Percentiles rank a stretch among this genome's conserved stretches.
phyloP scores from a whole-genome alignment of 92 coral and sea anemone species.

The Palythoa heliodiscus region DNA sequence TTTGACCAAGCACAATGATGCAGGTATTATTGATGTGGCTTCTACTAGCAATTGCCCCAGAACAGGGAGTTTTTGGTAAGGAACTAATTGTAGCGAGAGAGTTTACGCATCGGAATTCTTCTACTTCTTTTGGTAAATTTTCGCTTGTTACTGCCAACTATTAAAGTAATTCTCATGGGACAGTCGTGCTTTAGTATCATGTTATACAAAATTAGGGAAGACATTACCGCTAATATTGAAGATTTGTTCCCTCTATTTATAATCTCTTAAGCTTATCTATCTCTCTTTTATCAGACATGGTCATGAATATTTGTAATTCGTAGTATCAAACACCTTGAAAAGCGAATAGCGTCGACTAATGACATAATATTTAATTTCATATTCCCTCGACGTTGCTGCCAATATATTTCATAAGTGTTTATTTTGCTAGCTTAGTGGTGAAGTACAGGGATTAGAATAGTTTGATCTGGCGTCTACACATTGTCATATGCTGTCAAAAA shows the following conservation, averaged over 20 bases:
- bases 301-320: conserved; percentile 9
- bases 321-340: neutral
- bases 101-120: neutral
- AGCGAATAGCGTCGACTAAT: neutral
- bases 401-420: neutral
- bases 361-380: neutral
- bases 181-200: neutral
- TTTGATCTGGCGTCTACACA: no score
- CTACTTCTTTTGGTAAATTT: neutral
- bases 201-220: neutral
- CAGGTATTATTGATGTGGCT: neutral
- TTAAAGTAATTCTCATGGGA: neutral
- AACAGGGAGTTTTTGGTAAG: conserved; percentile 16
- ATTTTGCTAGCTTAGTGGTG: neutral
- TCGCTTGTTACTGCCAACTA: neutral
- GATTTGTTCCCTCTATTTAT: neutral
- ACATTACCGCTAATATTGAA: neutral
- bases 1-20: neutral
- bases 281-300: neutral
- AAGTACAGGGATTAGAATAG: neutral
- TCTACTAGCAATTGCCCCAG: neutral
- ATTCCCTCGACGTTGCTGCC: neutral
- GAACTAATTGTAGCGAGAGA: neutral
- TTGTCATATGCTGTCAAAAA: neutral
- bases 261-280: neutral